Base-by-base conservation (phyloP, 2,797 vertebrate genomes). In the Myotis planiceps region DNA sequence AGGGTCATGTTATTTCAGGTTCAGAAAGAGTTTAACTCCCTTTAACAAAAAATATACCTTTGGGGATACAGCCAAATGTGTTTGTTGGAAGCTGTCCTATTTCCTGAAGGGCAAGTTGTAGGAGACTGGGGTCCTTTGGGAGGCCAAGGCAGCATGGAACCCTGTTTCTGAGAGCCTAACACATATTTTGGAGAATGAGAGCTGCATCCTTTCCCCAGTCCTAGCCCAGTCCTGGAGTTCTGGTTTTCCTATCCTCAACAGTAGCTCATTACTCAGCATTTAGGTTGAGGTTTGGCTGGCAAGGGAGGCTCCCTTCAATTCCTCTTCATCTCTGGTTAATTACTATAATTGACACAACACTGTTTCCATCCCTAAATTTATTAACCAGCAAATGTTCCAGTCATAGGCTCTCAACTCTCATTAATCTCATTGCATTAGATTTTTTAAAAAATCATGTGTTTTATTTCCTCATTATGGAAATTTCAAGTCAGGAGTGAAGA, bases 301-400 rank as follows among this genome's bases (percentile, higher is more conserved):
- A 55, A 80, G 37, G 66, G 55, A 83, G 34, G 16, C 9, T 34
- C 79, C 25, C 51, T 45, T 94, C 49, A 93, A 96, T 98, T 96
- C 83, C 83, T 94, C 76, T 42, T 95, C 90, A 63, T 69, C 85
- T 90, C 63, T 90, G 83, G 42, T 63, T 97, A 95, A 75, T 96
- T 58, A 86, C 27, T 96, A 75, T 90, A 97, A 94, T 82, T 87
- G 86, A 82, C 65, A 55, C 2, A 68, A 79, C 94, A 88, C 10
- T 29, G n/a, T 97, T 97, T 92, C 82, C 87, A 94, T 96, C 68
- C 96, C 65, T 96, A 97, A 86, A 97, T 47, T 42, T 86, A 90
- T 76, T 80, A 94, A 76, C 68, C 84, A 97, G 60, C 39, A 96
- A 79, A 96, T 96, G 96, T 96, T 97, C 60, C 32, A 74, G 94